Conservation (phyloP, 2,113 vertebrate genomes). For the Coturnix japonica region DNA sequence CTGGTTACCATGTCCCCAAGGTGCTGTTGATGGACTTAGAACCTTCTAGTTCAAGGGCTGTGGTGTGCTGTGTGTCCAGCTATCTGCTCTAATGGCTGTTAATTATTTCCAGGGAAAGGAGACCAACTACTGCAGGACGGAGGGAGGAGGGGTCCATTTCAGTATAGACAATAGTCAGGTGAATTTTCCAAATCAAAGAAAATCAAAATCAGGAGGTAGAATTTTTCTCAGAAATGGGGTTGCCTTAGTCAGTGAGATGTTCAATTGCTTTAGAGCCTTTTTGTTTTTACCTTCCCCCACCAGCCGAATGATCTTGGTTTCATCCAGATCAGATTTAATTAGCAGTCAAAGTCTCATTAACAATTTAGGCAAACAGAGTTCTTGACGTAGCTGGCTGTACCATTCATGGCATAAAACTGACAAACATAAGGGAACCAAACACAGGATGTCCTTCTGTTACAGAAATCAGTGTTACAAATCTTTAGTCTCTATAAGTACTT, state of each 20-base stretch:
- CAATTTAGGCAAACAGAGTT: background rate
- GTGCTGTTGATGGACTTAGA: background rate
- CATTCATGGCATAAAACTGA: background rate
- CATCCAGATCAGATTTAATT: background rate
- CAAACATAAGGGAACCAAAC: background rate
- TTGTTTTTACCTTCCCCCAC: background rate
- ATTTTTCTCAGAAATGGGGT: background rate
- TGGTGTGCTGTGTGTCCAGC: background rate
- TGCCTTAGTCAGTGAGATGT: background rate
- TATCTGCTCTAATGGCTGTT: background rate
- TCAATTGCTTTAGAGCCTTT: background rate
- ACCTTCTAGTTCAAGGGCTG: background rate
- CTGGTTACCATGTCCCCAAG: background rate
- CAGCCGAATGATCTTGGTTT: background rate
- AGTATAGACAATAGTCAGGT: background rate
- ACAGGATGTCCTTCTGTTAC: background rate
- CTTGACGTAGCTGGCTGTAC: background rate
- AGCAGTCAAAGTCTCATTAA: background rate
- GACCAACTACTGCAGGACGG: background rate
- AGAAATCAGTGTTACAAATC: conserved; percentile 24
- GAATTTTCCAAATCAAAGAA: background rate
- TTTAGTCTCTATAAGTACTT: conserved; percentile 4
- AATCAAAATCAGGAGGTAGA: background rate
- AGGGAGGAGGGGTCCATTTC: background rate
- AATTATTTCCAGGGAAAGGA: background rate